Base-by-base conservation (phyloP, 2,888 invertebrate species). In the Capitulum mitella region DNA sequence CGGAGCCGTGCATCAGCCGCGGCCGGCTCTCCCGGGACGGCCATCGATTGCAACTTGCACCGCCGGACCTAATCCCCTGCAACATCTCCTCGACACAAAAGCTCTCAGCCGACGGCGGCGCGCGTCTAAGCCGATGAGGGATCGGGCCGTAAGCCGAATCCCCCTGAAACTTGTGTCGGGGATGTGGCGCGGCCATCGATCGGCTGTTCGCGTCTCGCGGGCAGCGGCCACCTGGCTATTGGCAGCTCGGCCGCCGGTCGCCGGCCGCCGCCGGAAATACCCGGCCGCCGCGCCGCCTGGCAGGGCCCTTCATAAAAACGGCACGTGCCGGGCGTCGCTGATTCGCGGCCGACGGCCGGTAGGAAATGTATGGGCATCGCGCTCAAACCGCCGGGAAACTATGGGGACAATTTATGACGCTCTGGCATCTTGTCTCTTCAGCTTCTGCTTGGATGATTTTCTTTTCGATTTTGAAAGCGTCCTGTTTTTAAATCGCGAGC, bases 31-130 rank as follows among this genome's bases (percentile, higher is more conserved):
- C 29, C 29, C 1, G 58, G 29, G 58, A 16, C 12, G 16, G 34
- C 34, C 64, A 64, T 64, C 64, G 64, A 64, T 34, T 64, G 64
- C 64, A 32, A 19, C 64, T 19, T 64, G 64, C 64, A 64, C 64
- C 32, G 32, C 16, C 34, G 2, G 64, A 6, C 32, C 10, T 64
- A 64, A 64, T 64, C 64, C 64, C 64, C 10, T 3, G 34, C 64
- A 64, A 64, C 64, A 64, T 64, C 64, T 14, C 64, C 64, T 14
- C 19, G 1, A 64, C 64, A 64, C 64, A 64, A 64, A 34, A 64
- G 64, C 64, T 32, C 64, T 64, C 32, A 19, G 34, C 19, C 32
- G 5, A 19, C 34, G 16, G 34, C 32, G 34, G 34, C 32, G 16
- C n/a, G 0, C 19, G 64, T 64, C 64, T 64, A 34, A 64, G 64